Base-by-base conservation (phyloP, 1,140 invertebrate species). In the Drosophila orosa region DNA sequence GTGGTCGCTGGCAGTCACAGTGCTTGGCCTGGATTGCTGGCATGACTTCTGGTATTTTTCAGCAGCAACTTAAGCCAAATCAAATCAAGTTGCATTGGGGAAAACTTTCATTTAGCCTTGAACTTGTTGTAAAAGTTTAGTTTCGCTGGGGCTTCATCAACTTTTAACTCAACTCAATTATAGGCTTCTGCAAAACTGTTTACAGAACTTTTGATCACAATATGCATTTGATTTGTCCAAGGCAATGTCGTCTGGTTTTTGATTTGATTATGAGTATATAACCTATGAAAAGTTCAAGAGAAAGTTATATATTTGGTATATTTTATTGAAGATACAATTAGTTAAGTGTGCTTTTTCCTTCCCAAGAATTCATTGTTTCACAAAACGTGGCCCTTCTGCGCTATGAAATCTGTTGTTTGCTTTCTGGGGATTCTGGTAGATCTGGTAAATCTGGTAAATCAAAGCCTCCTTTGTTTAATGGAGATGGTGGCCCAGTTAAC, bases 1-100 rank as follows among this genome's bases (percentile, higher is more conserved):
- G 65, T 71, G 67, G 65, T 71, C 22, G 42, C 40, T 39, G 67
- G 50, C 66, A 69, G 17, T 55, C 19, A n/a, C 24, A 45, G 31
- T 45, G 22, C 25, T 67, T 67, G 63, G 17, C 24, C 22, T 17
- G 57, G n/a, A 48, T 48, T 40, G 58, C 13, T 24, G 33, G 50
- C 27, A 12, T 15, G 25, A 22, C 17, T 35, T 54, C 29, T 54
- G 50, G 19, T 22, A 54, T 61, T 65, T 65, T 44, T 33, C 29
- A 37, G 31, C 29, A n/a, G 29, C 31, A 37, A 7, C 39, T 60
- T 19, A 35, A 19, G 25, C 44, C 9, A 35, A 66, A 52, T 66
- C 35, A 62, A 35, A 44, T 61, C 35, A 17, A 60, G 55, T 62
- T 62, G 25, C 17, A 29, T 29, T 17, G 37, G 25, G 12, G 5